A percentile compares a stretch with the other conserved stretches of the same genome.
Evolutionary conservation across 2,797 vertebrate genomes (phyloP).

Genomic region (Helicolenus hilgendorfi): DNA sequence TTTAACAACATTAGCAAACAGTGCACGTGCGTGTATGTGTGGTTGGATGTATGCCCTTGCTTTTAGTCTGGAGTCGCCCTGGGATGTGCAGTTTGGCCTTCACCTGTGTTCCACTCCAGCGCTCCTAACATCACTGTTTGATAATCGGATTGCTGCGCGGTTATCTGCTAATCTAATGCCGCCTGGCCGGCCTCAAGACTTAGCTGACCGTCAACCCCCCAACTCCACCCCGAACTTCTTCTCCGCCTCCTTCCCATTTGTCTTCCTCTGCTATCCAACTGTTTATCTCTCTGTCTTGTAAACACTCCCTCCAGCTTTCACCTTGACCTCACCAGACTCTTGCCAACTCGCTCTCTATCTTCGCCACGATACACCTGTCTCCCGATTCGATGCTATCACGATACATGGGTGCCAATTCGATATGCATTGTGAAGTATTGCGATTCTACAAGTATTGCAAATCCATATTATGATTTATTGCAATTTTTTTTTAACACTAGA

Average conservation of each 20-base stretch:
- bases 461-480: too few relatives aligned
- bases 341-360: not conserved
- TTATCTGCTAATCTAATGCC: constrained; percentile 71
- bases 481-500: too few relatives aligned
- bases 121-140: constrained; percentile 41
- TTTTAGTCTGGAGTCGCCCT: not conserved
- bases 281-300: constrained; percentile 3
- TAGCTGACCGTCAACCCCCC: constrained; percentile 27
- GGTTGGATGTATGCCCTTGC: not conserved
- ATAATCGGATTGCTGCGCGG: constrained; percentile 61
- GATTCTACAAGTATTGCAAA: too few relatives aligned
- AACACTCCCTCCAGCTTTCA: constrained; percentile 40
- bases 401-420: too few relatives aligned
- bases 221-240: not conserved
- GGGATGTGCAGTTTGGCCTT: constrained; percentile 48
- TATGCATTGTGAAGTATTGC: too few relatives aligned
- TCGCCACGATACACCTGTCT: too few relatives aligned
- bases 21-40: not conserved
- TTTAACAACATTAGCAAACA: constrained; percentile 61
- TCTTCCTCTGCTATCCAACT: not conserved
- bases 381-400: too few relatives aligned
- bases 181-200: constrained; percentile 50
- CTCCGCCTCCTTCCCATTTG: constrained; percentile 10
- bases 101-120: constrained; percentile 38
- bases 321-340: constrained; percentile 32